A percentile compares a stretch with the other conserved stretches of the same genome.
phyloP scores from a whole-genome alignment of 2,888 invertebrate species.

The Rhamnusium bicolor region DNA sequence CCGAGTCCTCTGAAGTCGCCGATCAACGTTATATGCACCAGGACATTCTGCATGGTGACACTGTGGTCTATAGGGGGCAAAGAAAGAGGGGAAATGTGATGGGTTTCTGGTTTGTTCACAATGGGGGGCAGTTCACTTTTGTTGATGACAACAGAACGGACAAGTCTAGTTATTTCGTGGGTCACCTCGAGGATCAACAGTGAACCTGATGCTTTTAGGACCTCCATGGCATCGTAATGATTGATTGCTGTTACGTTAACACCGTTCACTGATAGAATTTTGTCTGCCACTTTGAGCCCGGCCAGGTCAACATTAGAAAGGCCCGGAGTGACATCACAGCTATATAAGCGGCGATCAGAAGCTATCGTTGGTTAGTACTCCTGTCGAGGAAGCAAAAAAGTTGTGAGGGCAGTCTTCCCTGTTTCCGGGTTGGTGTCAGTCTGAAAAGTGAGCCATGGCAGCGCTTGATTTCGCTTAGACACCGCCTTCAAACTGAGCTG shows the following conservation, averaged over 20 bases:
- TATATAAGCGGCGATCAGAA: conserved; percentile 71
- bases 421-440: conserved; percentile 94
- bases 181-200: conserved; percentile 72
- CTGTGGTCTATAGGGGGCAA: conserved; percentile 65
- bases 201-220: conserved; percentile 84
- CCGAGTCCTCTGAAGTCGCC: conserved; percentile 94
- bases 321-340: conserved; percentile 67
- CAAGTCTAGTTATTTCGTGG: conserved; percentile 72
- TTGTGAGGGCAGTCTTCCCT: conserved; percentile 95
- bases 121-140: conserved; percentile 42
- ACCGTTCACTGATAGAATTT: conserved; percentile 92
- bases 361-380: conserved; percentile 78
- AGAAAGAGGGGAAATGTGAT: conserved; percentile 59
- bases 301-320: conserved; percentile 83
- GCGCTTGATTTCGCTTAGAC: conserved; percentile 99
- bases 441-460: conserved; percentile 97
- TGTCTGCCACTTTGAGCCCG: conserved; percentile 91
- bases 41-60: conserved; percentile 78
- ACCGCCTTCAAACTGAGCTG: conserved; percentile 93
- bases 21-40: conserved; percentile 92
- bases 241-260: conserved; percentile 89
- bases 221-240: conserved; percentile 96
- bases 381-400: conserved; percentile 97
- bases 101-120: conserved; percentile 31
- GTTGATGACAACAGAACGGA: conserved; percentile 65